Conservation (phyloP, 2,113 vertebrate species). For the Poeciliopsis occidentalis region DNA sequence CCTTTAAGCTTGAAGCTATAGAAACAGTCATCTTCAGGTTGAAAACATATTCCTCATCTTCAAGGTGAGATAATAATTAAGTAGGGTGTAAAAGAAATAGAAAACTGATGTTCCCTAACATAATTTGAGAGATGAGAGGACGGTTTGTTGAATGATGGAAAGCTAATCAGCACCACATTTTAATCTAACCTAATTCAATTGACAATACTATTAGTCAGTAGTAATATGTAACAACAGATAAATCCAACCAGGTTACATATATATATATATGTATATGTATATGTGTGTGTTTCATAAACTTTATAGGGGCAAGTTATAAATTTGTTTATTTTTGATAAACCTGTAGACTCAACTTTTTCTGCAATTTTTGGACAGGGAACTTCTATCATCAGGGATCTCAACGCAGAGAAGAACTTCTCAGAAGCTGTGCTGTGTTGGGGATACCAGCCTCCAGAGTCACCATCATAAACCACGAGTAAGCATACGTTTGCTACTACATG, state of each 20-base stretch:
- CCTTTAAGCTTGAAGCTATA: background rate
- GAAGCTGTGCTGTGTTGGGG: conserved; percentile 89
- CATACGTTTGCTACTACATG: background rate
- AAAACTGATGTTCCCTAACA: too few relatives aligned
- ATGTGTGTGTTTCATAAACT: background rate
- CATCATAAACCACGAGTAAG: conserved; percentile 90
- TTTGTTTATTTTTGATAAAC: background rate
- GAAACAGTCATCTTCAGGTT: background rate
- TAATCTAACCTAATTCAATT: background rate
- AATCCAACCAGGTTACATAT: too few relatives aligned
- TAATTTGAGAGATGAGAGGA: too few relatives aligned
- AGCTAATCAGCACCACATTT: background rate
- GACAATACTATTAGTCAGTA: background rate
- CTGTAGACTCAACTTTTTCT: background rate
- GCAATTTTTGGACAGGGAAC: conserved; percentile 82
- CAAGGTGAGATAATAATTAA: too few relatives aligned
- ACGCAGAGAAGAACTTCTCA: conserved; percentile 89
- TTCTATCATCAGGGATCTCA: conserved; percentile 90
- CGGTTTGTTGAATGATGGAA: too few relatives aligned
- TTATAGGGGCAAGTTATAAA: background rate
- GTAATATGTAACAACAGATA: too few relatives aligned
- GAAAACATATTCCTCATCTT: background rate
- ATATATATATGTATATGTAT: background rate
- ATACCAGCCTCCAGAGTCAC: conserved; percentile 85
- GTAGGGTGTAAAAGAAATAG: too few relatives aligned